Evolutionary conservation across 2,797 vertebrate species (phyloP).

Genomic region (Rhinella marina): DNA sequence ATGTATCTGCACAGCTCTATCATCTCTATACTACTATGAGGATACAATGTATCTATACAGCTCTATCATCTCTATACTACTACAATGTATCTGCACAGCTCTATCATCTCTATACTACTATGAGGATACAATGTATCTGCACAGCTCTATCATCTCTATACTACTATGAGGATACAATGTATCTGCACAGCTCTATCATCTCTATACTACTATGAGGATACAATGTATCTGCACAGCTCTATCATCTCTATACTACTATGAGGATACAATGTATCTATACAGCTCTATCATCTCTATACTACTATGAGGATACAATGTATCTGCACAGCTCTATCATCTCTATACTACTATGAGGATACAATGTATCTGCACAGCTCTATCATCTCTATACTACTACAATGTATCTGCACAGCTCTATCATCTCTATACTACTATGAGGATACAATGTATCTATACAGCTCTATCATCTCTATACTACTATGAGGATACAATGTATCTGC

Average conservation of each 20-base stretch:
- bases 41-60: neutral
- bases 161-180: neutral
- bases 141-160: neutral
- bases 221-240: neutral
- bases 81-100: neutral
- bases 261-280: no score
- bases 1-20: neutral
- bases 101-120: neutral
- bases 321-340: neutral
- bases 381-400: neutral
- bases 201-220: neutral
- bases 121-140: neutral
- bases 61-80: no score
- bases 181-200: neutral
- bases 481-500: neutral
- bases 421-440: neutral
- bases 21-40: neutral
- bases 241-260: neutral
- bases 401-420: neutral
- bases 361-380: neutral
- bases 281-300: no score
- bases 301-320: neutral
- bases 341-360: neutral
- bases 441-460: neutral
- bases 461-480: neutral